Evolutionary conservation across 2,113 vertebrate genomes (phyloP), one percentile per base, ranked within the genome.

Genomic region (Corynorhinus townsendii): DNA sequence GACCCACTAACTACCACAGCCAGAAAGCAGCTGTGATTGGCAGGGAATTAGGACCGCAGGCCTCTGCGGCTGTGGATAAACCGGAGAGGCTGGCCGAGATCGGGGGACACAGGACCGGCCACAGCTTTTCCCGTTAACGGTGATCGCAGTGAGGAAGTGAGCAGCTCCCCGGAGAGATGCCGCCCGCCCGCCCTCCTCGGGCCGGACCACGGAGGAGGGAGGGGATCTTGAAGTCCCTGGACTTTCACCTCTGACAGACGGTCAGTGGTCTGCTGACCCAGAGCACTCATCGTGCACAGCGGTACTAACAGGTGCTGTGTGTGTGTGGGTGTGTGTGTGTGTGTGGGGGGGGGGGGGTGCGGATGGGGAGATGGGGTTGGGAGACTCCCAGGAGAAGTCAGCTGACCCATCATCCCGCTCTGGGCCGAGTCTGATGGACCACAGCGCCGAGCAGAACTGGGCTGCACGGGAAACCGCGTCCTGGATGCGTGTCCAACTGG

Each of bases 11-110:
- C 76, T 68, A 87, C 35, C 90, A 54, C 38, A 81, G 28, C 56
- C 88, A 64, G 71, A 77, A 26, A 80, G 49, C 54, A 33, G 9
- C 81, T 62, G 59, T 95, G 93, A 72, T 38, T 89, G 52, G 86
- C 49, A 85, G 97, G 81, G 43, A 89, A 22, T 35, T 40, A 47
- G 5, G 16, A 66, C 0, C 68, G 69, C 62, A n/a, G 30, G 11
- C 20, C 59, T 75, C 52, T n/a, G 4, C 59, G 71, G 59, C 20
- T 69, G 17, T 52, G 71, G 54, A 19, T 24, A 77, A 87, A 35
- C 19, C 15, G 33, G 72, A 40, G n/a, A 81, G 38, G 10, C 16
- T 38, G 52, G n/a, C 17, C 45, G 33, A 68, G 19, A 28, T 71
- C 52, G 8, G 75, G 26, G 38, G 64, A 75, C 19, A 10, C 0